Conservation (phyloP, 2,888 invertebrate species). For the Lasioglossum malachurum region DNA sequence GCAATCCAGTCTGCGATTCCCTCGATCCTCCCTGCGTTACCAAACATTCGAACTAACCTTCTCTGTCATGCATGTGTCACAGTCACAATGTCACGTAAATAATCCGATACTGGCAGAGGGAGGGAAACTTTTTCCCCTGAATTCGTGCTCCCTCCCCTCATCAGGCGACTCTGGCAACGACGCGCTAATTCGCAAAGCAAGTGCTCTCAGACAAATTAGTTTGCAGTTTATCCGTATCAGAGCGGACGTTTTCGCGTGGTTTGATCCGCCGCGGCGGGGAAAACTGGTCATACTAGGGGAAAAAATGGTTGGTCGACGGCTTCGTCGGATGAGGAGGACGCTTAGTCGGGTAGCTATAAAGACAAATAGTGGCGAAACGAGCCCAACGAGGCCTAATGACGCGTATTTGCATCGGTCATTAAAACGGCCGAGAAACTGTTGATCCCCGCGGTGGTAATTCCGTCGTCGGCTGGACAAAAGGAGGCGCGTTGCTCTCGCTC, state of each 20-base stretch:
- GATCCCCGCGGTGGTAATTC: constrained; percentile 53
- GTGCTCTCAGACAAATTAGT: neutral
- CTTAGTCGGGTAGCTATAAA: constrained; percentile 68
- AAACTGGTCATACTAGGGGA: constrained; percentile 24
- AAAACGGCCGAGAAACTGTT: constrained; percentile 66
- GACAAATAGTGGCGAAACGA: constrained; percentile 75
- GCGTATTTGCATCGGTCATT: constrained; percentile 76
- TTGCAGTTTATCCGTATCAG: neutral
- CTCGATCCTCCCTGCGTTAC: neutral
- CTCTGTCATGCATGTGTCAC: too few relatives aligned
- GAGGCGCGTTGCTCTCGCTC: constrained; percentile 53
- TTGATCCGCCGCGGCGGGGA: neutral
- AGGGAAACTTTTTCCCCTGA: too few relatives aligned
- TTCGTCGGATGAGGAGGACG: constrained; percentile 35
- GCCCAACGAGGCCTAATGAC: constrained; percentile 77
- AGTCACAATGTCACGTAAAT: too few relatives aligned
- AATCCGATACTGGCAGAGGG: too few relatives aligned
- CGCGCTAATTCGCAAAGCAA: neutral
- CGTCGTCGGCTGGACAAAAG: constrained; percentile 61
- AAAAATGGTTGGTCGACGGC: constrained; percentile 22
- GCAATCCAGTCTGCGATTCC: neutral
- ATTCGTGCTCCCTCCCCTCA: too few relatives aligned
- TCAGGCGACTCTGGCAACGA: neutral
- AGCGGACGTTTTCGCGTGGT: neutral
- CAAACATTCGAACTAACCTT: neutral